These are phyloP conservation scores for Micrasema longulum DNA, from an alignment of 1,140 invertebrate genomes.

Conservation along the genomic window DNA sequence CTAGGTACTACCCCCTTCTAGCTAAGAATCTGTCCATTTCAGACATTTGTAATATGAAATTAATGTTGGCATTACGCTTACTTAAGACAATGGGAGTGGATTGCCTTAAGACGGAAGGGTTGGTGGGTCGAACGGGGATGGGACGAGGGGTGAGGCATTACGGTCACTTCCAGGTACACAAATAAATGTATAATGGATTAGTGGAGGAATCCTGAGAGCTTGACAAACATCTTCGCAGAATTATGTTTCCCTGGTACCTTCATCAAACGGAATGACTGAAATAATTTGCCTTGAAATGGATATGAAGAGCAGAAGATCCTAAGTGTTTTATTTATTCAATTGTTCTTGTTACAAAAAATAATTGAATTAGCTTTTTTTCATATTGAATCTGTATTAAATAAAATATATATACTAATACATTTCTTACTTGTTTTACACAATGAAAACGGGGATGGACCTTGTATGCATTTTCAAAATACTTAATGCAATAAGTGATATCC, in stretches of 20 bases:
- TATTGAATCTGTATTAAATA: no score
- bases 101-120: conserved; percentile 37
- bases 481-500: no score
- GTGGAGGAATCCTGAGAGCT: conserved; percentile 20
- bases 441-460: no score
- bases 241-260: conserved; percentile 8
- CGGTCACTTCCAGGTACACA: conserved; percentile 35
- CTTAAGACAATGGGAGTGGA: conserved; percentile 55
- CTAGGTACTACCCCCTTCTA: conserved; percentile 1
- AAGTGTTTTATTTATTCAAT: no score
- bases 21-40: conserved; percentile 51
- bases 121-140: no score
- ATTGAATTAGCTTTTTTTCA: no score
- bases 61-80: conserved; percentile 55
- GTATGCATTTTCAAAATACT: no score
- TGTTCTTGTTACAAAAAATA: no score
- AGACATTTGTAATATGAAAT: conserved; percentile 55
- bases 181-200: conserved; percentile 37
- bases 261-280: not conserved
- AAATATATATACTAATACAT: no score
- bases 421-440: no score
- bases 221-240: conserved; percentile 18
- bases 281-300: not conserved
- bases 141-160: not conserved
- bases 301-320: no score